These are phyloP conservation scores for Hoplias malabaricus DNA, from an alignment of 2,113 vertebrate genomes.

Conservation along the genomic window DNA sequence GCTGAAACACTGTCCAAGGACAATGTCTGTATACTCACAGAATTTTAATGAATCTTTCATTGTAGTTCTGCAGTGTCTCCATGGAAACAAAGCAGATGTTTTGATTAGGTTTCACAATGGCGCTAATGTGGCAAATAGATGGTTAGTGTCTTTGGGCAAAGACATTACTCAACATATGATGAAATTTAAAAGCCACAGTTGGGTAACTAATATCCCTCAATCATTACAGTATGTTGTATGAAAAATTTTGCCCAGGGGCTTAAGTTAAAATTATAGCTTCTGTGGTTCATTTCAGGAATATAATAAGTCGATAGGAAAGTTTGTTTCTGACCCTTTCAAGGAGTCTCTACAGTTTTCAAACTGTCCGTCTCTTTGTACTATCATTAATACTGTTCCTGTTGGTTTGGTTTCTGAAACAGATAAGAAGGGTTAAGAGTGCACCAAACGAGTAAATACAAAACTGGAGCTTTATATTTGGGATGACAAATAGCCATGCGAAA, in stretches of 20 bases:
- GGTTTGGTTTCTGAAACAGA: not conserved
- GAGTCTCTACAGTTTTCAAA: not conserved
- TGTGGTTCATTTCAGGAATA: not conserved
- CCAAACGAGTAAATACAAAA: not conserved
- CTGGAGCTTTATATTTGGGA: not conserved
- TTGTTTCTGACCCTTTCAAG: not conserved
- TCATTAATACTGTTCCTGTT: not conserved
- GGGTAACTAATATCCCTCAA: not conserved
- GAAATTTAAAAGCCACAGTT: not conserved
- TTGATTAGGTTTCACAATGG: not conserved
- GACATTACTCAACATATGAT: slow-evolving; percentile 9
- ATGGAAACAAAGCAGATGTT: slow-evolving; percentile 43
- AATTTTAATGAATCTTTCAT: not conserved
- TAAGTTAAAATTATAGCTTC: not conserved
- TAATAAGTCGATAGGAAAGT: not conserved
- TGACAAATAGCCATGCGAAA: not conserved
- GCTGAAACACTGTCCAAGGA: slow-evolving; percentile 23
- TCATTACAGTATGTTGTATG: not conserved
- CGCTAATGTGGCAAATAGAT: not conserved
- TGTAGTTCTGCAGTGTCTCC: slow-evolving; percentile 12
- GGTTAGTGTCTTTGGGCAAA: slow-evolving; percentile 11
- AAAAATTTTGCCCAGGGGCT: not conserved
- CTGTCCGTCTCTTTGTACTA: not conserved
- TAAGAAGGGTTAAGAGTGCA: not conserved
- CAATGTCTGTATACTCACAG: slow-evolving; percentile 19